These are phyloP conservation scores for Paguma larvata DNA, from an alignment of 2,797 vertebrate species.

Conservation along the genomic window DNA sequence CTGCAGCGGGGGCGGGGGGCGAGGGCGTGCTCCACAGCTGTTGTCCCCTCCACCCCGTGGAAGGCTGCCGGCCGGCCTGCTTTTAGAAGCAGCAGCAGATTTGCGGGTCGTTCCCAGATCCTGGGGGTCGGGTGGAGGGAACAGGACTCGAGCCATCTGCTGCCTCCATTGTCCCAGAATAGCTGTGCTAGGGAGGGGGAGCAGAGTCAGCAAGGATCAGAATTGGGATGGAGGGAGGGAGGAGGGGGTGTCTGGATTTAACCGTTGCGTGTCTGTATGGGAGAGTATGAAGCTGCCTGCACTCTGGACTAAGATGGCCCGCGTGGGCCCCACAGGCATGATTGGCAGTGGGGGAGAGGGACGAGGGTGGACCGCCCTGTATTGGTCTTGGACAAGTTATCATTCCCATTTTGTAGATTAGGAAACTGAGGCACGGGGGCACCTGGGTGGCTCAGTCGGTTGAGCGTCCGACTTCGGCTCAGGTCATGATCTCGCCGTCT, in stretches of 20 bases:
- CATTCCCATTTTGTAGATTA: not conserved
- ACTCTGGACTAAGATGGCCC: not conserved
- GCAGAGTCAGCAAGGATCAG: constrained; percentile 66
- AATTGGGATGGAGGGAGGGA: constrained; percentile 18
- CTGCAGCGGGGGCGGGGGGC: not conserved
- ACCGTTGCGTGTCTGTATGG: not conserved
- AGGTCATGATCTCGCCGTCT: too few relatives aligned
- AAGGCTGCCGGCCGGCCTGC: constrained; percentile 65
- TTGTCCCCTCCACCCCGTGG: not conserved
- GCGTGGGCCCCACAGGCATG: not conserved
- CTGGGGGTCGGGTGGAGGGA: constrained; percentile 84
- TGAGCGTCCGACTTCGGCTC: too few relatives aligned
- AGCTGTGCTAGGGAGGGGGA: constrained; percentile 69
- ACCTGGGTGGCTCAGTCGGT: too few relatives aligned
- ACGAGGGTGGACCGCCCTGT: not conserved
- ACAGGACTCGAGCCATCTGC: constrained; percentile 87
- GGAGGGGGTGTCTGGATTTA: not conserved
- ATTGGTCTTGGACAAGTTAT: not conserved
- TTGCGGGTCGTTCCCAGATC: constrained; percentile 82
- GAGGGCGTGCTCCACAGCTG: not conserved
- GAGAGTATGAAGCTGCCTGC: not conserved
- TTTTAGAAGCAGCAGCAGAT: constrained; percentile 86
- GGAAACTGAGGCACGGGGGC: not conserved
- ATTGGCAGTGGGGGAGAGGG: not conserved
- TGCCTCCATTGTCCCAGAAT: constrained; percentile 89